Evolutionary conservation across 2,113 vertebrate genomes (phyloP).

Genomic region (Anarrhichthys ocellatus): DNA sequence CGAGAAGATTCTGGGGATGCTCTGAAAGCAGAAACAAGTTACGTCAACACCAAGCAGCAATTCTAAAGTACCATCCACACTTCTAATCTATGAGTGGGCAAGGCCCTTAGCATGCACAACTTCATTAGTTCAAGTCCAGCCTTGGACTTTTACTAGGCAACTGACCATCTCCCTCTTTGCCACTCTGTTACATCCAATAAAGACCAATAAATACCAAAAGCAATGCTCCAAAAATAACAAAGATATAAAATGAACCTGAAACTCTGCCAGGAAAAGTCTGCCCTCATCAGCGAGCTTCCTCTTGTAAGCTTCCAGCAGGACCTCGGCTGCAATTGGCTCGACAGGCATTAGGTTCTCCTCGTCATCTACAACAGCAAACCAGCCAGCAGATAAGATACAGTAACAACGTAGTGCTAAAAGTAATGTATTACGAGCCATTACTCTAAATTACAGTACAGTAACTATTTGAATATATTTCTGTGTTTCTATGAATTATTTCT

Average conservation of each 20-base stretch:
- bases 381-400: background rate
- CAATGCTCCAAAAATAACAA: background rate
- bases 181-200: background rate
- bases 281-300: constrained; percentile 94
- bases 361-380: constrained; percentile 79
- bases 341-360: constrained; percentile 87
- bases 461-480: background rate
- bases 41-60: background rate
- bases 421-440: background rate
- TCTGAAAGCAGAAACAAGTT: constrained; percentile 80
- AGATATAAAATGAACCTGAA: constrained; percentile 87
- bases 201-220: background rate
- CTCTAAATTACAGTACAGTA: background rate
- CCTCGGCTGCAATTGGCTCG: constrained; percentile 90
- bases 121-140: background rate
- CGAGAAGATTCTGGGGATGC: constrained; percentile 93
- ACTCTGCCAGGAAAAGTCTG: constrained; percentile 95
- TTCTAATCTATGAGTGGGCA: background rate
- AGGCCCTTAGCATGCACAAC: background rate
- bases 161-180: background rate
- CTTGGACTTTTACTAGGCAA: background rate
- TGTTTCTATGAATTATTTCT: background rate
- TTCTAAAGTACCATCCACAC: background rate
- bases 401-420: background rate
- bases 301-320: constrained; percentile 89